These are phyloP conservation scores for Drosophila virilis DNA, from an alignment of 1,140 invertebrate genomes.

Conservation along the genomic window DNA sequence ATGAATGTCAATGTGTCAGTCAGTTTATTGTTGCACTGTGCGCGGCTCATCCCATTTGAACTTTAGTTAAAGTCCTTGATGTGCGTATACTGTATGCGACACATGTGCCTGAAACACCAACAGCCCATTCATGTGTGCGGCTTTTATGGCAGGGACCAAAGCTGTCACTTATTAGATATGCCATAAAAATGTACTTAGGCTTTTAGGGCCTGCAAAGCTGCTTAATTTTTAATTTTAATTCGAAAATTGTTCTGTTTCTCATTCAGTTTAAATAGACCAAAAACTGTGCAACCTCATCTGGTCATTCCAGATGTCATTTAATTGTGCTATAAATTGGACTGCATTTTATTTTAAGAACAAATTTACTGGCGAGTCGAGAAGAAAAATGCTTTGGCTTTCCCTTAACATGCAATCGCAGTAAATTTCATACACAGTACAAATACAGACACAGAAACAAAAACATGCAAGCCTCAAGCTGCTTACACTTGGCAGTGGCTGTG, in stretches of 20 bases:
- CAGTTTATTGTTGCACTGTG: constrained; percentile 21
- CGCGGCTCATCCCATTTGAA: constrained; percentile 5
- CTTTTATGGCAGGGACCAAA: background rate
- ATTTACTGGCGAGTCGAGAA: constrained; percentile 4
- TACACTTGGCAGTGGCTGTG: background rate
- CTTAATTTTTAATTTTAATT: constrained; percentile 17
- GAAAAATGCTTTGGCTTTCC: constrained; percentile 2
- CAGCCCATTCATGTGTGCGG: background rate
- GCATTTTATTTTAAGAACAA: constrained; percentile 33
- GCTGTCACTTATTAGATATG: background rate
- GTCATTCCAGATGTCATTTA: constrained; percentile 33
- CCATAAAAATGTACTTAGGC: background rate
- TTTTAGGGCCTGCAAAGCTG: background rate
- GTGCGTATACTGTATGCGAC: background rate
- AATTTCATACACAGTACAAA: background rate
- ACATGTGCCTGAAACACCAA: background rate
- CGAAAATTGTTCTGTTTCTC: background rate
- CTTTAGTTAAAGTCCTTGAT: background rate
- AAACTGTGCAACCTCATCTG: constrained; percentile 37
- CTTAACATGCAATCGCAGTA: constrained; percentile 1
- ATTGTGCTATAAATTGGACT: constrained; percentile 41
- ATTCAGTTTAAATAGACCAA: background rate
- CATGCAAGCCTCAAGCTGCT: background rate
- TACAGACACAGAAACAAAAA: background rate
- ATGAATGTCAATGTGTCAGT: constrained; percentile 22